A percentile compares a stretch with the other conserved stretches of the same genome.
phyloP scores from a whole-genome alignment of 2,888 invertebrate genomes.

The Hetaerina titia region DNA sequence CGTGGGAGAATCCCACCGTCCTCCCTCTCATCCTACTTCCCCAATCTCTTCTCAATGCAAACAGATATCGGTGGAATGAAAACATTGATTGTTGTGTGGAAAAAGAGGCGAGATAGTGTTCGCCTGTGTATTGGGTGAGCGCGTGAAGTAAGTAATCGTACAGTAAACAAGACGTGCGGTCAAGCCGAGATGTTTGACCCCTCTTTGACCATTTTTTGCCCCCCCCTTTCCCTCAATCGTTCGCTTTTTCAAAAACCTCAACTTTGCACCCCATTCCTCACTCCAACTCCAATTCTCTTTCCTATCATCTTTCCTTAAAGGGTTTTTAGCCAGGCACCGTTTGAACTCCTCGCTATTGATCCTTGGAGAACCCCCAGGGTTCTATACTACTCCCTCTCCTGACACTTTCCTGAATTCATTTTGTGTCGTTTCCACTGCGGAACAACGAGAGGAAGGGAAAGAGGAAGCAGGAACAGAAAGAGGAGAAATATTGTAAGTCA shows the following conservation, averaged over 20 bases:
- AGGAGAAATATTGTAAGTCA: background rate
- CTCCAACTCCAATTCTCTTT: background rate
- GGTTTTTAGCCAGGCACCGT: background rate
- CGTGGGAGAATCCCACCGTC: background rate
- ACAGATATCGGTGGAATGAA: background rate
- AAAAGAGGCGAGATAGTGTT: background rate
- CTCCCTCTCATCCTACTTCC: background rate
- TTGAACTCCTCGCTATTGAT: background rate
- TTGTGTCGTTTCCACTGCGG: background rate
- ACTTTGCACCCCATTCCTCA: too few relatives aligned
- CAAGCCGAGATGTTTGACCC: background rate
- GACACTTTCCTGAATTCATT: conserved; percentile 17
- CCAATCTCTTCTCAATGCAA: background rate
- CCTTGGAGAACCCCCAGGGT: background rate
- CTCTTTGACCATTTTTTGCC: background rate
- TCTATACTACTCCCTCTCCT: background rate
- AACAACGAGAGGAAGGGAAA: background rate
- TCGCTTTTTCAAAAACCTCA: background rate
- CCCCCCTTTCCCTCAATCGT: background rate
- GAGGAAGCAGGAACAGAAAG: background rate
- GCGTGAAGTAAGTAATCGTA: background rate
- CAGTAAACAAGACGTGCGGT: background rate
- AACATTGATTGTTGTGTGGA: background rate
- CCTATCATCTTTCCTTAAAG: conserved; percentile 5
- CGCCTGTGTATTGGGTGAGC: background rate